These are phyloP conservation scores for Limnephilus auricula DNA, from an alignment of 2,888 invertebrate genomes.

Conservation along the genomic window DNA sequence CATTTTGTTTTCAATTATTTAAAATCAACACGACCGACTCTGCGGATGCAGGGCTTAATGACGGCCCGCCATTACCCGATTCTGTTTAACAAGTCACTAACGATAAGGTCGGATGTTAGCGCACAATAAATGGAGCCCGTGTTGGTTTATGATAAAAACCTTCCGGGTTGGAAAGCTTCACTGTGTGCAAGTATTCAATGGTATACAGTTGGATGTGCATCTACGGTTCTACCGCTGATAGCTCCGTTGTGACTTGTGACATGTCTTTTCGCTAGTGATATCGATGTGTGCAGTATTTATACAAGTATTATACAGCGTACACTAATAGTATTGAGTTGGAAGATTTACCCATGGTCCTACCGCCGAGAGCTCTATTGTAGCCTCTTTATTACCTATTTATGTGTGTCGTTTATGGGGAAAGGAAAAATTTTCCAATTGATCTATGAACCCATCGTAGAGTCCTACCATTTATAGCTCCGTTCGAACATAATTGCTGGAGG, in stretches of 20 bases:
- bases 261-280: neutral
- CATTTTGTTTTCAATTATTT: slow-evolving; percentile 59
- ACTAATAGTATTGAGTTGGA: too few species aligned
- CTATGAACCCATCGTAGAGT: too few species aligned
- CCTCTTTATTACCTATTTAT: too few species aligned
- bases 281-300: neutral
- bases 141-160: slow-evolving; percentile 16
- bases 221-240: neutral
- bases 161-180: neutral
- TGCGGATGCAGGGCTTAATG: neutral
- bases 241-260: neutral
- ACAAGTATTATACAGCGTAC: too few species aligned
- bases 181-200: neutral
- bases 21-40: slow-evolving; percentile 25
- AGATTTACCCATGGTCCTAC: too few species aligned
- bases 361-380: too few species aligned
- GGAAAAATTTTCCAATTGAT: too few species aligned
- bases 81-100: slow-evolving; percentile 6
- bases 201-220: neutral
- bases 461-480: too few species aligned
- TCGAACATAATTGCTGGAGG: too few species aligned
- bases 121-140: neutral
- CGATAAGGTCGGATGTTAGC: slow-evolving; percentile 22
- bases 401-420: too few species aligned
- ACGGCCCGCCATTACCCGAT: slow-evolving; percentile 29